Conservation (phyloP, 2,888 invertebrate species). For the Cerastis rubricosa region DNA sequence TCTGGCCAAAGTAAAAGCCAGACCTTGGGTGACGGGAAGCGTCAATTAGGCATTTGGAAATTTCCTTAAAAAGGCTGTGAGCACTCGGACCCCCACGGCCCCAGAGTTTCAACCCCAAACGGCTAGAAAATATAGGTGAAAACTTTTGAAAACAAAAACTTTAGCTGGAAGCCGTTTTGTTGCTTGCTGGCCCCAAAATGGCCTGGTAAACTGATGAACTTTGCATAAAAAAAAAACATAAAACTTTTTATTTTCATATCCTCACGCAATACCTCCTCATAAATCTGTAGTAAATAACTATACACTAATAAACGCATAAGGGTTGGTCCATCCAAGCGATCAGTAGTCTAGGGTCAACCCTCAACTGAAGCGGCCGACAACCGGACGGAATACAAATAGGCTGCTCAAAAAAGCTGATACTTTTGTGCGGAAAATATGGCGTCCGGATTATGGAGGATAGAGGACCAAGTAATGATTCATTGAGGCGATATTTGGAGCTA, state of each 20-base stretch:
- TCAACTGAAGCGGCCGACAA: constrained; percentile 30
- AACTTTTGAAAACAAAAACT: neutral
- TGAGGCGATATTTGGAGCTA: constrained; percentile 23
- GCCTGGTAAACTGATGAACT: no score
- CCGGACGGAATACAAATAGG: constrained; percentile 49
- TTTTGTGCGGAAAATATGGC: constrained; percentile 35
- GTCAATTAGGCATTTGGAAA: no score
- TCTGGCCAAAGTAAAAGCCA: no score
- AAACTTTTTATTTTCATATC: neutral
- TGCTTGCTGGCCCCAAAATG: neutral
- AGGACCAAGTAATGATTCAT: constrained; percentile 36
- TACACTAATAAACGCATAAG: constrained; percentile 21
- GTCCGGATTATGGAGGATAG: constrained; percentile 25
- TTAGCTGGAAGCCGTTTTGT: no score
- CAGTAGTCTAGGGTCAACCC: constrained; percentile 35
- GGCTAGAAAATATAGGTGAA: no score
- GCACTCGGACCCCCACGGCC: no score
- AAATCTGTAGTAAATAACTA: neutral
- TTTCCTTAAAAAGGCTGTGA: no score
- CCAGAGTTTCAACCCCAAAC: no score
- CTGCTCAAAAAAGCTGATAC: constrained; percentile 35
- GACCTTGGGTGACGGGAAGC: no score
- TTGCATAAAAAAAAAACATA: no score
- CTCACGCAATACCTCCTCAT: neutral
- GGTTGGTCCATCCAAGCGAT: constrained; percentile 13